Conservation (phyloP, 2,113 vertebrate species). For the Larimichthys polyactis region DNA sequence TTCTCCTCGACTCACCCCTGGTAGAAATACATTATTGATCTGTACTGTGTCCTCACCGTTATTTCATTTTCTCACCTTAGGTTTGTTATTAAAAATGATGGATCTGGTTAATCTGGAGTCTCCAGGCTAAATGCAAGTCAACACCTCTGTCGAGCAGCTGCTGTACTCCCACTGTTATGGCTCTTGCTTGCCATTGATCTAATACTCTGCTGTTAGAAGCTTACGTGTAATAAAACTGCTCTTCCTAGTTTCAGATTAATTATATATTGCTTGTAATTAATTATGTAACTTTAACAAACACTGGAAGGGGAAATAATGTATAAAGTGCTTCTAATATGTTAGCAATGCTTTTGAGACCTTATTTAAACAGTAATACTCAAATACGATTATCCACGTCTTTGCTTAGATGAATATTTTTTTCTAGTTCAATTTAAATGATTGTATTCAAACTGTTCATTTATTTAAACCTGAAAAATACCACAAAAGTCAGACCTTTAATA, state of each 20-base stretch:
- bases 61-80: not conserved
- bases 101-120: not conserved
- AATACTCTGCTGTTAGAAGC: not conserved
- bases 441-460: not conserved
- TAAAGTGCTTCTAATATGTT: too few relatives aligned
- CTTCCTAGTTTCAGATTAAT: not conserved
- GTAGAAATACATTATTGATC: not conserved
- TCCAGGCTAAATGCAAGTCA: not conserved
- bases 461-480: not conserved
- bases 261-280: not conserved
- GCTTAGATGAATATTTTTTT: not conserved
- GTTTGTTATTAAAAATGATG: not conserved
- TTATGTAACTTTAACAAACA: constrained; percentile 7
- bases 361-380: not conserved
- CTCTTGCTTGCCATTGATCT: not conserved
- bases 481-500: not conserved
- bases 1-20: not conserved
- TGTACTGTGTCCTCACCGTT: not conserved
- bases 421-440: not conserved
- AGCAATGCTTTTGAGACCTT: too few relatives aligned
- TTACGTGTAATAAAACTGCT: not conserved
- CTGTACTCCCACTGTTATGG: not conserved
- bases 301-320: not conserved
- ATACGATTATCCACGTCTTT: too few relatives aligned
- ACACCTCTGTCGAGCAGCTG: constrained; percentile 2